Base-by-base conservation (phyloP, 92 coral and sea anemone species). In the Epizoanthus scotinus region DNA sequence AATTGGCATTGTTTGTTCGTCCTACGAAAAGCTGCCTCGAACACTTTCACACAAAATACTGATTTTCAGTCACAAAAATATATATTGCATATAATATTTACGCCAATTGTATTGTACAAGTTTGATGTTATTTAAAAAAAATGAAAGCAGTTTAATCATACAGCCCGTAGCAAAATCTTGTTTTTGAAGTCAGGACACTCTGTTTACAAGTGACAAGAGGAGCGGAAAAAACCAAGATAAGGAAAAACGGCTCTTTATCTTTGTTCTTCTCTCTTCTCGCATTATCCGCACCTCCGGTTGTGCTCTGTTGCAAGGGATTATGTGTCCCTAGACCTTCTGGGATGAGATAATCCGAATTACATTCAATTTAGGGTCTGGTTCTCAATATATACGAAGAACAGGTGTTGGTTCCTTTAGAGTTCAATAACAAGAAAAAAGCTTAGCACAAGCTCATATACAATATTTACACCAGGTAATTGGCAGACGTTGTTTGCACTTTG, bases 401-500 rank as follows among this genome's bases (percentile, higher is more conserved):
- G 15, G 1, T 7, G 52, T 44, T 15, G 36, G 18, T 12, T 0
- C 18, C 8, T 64, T 29, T 29, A 20, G 47, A 38, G 24, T 4
- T 29, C 15, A 15, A 63, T 36, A 26, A 29, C 28, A 31, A 59
- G 2, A 44, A 5, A 14, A 44, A 5, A 4, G 38, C 14, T 31
- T 56, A 6, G 50, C 12, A 40, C 26, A 24, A 60, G 26, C 47
- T 7, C 17, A 8, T 19, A 34, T 59, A 60, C 44, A 58, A 60
- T 60, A 22, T 75, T 75, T 58, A 20, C 44, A 36, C 61, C 40
- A 13, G 10, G 26, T 75, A 52, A 34, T 75, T 75, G 34, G n/a
- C 54, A 26, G 26, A 6, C 27, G 36, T 59, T 74, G 42, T 54
- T 55, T 38, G 1, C 47, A 2, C 21, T 19, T 3, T 15, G 12